Evolutionary conservation across 2,113 vertebrate species (phyloP).

Genomic region (Xerus inauris): DNA sequence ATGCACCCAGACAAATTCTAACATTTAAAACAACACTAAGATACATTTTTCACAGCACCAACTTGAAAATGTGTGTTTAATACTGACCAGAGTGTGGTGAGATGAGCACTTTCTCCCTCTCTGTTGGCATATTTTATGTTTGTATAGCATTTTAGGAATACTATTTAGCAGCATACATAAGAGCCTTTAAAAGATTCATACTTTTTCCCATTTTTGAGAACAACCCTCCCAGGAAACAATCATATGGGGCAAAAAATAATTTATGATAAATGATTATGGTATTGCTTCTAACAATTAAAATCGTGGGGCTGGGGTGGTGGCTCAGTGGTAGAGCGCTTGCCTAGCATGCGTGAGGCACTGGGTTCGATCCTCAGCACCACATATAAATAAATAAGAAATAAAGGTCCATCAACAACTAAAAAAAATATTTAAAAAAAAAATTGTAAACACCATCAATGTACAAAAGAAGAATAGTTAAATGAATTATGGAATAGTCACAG

Average conservation of each 20-base stretch:
- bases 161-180: neutral
- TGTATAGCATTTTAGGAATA: constrained; percentile 14
- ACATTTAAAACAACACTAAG: neutral
- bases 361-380: too few species aligned
- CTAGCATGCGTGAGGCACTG: too few species aligned
- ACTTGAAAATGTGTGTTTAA: neutral
- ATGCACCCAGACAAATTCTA: neutral
- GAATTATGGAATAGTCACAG: constrained; percentile 4
- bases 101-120: neutral
- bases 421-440: too few species aligned
- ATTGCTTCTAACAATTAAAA: neutral
- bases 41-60: neutral
- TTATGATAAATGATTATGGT: neutral
- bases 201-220: neutral
- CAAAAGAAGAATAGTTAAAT: constrained; percentile 35
- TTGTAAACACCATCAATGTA: neutral
- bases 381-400: too few species aligned
- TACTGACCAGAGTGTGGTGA: neutral
- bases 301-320: too few species aligned
- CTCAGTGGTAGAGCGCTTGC: too few species aligned
- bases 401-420: too few species aligned
- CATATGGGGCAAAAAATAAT: constrained; percentile 29
- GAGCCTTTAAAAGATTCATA: constrained; percentile 14
- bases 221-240: neutral
- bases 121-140: neutral